Base-by-base conservation (phyloP, 2,888 invertebrate species). In the Abrostola tripartita region DNA sequence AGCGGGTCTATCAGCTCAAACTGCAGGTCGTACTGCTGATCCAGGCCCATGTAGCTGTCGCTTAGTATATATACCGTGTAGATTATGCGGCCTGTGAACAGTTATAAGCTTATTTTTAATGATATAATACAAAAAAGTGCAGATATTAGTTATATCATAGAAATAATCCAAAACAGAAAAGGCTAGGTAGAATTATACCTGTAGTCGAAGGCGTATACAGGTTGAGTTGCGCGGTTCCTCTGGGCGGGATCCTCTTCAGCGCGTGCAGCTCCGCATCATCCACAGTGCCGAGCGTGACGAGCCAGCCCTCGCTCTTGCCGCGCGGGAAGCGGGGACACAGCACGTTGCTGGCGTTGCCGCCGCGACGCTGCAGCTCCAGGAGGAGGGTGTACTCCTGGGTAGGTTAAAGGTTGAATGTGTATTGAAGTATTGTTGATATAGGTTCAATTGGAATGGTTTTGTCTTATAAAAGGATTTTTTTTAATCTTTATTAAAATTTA, bases 241-340 rank as follows among this genome's bases (percentile, higher is more conserved):
- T 95, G 6, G 96, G 92, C 0, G 95, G 89, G 0, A 97, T 94
- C 55, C 99, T 93, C 88, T 98, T 98, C 84, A 99, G 90, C 0
- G 98, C 98, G 70, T 97, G 90, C 41, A 99, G 94, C 81, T 98
- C 98, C 36, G 95, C 95, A 0, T 93, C 92, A 58, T 96, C 96
- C 35, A 96, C 90, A 36, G 96, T 96, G 2, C 99, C 99, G 8
- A 99, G 92, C 0, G 98, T 95, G 1, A 99, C 86, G 90, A 99
- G 97, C 99, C 99, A 99, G 61, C 98, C 98, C 88, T 99, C 99
- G 85, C 98, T 98, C 92, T 99, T 99, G 42, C 97, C 96, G 88
- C 99, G 99, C 1, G 98, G 97, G 94, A 98, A 99, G 69, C 96
- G 96, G 0, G 98, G 97, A 67, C 98, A 97, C 68, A 97, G 93